Evolutionary conservation across 2,797 vertebrate species (phyloP).

Genomic region (Lerista edwardsae): DNA sequence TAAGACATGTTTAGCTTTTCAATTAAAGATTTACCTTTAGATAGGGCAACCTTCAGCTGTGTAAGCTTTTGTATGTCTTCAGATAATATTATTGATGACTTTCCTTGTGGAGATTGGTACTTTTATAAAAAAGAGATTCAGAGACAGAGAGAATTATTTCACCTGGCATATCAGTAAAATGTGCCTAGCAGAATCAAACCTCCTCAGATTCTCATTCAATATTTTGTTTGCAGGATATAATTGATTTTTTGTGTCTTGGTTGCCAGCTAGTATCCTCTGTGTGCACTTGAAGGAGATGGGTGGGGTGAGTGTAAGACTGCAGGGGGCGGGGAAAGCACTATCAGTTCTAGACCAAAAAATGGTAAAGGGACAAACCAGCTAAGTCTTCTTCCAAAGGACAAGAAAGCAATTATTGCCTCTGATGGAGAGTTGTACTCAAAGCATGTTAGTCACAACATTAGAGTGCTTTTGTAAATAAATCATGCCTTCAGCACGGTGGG

Average conservation of each 20-base stretch:
- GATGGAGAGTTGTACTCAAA: no score
- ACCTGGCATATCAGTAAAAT: background rate
- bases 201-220: background rate
- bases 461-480: no score
- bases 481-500: no score
- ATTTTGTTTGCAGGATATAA: background rate
- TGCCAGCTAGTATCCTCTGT: background rate
- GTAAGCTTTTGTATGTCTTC: background rate
- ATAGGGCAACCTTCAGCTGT: background rate
- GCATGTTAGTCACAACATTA: no score
- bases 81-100: background rate
- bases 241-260: background rate
- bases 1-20: background rate
- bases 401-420: no score
- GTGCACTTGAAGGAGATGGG: background rate
- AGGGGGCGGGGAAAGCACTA: no score
- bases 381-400: no score
- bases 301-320: background rate
- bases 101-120: background rate
- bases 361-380: no score
- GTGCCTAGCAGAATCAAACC: background rate
- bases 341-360: no score
- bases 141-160: background rate
- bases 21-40: slow-evolving; percentile 5
- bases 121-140: background rate